These are phyloP conservation scores for Drosophila melanica DNA, from an alignment of 1,140 invertebrate genomes.

Conservation along the genomic window DNA sequence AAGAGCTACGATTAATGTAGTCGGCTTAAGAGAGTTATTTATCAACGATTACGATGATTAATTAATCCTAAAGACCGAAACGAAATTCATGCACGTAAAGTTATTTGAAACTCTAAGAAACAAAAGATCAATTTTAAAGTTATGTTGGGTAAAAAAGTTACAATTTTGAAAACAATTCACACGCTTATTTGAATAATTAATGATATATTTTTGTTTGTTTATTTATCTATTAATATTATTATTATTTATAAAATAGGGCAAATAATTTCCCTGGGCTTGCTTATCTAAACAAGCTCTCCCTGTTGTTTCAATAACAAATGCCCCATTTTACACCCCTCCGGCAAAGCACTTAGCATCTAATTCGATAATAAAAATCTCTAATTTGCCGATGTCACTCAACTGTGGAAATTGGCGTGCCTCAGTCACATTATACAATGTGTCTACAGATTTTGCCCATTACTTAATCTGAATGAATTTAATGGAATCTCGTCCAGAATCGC, in stretches of 20 bases:
- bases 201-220: too few relatives aligned
- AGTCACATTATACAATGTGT: background rate
- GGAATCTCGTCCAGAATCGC: conserved; percentile 2
- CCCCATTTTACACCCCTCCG: background rate
- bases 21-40: conserved; percentile 13
- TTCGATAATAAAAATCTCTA: conserved; percentile 22
- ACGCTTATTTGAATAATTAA: too few relatives aligned
- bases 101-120: conserved; percentile 22
- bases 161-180: too few relatives aligned
- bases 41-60: conserved; percentile 25
- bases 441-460: background rate
- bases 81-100: conserved; percentile 29
- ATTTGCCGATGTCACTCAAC: background rate
- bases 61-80: conserved; percentile 31
- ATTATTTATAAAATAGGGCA: too few relatives aligned
- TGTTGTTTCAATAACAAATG: background rate
- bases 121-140: conserved; percentile 16
- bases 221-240: too few relatives aligned
- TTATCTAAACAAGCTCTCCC: too few relatives aligned
- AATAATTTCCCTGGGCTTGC: too few relatives aligned
- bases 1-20: conserved; percentile 4
- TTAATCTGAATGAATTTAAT: too few relatives aligned
- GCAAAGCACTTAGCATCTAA: conserved; percentile 33
- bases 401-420: conserved; percentile 20
- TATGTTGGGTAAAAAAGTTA: too few relatives aligned